Percentiles rank a stretch among this genome's conserved stretches.
Conservation (phyloP, 2,888 invertebrate genomes). For the Xylota segnis region DNA sequence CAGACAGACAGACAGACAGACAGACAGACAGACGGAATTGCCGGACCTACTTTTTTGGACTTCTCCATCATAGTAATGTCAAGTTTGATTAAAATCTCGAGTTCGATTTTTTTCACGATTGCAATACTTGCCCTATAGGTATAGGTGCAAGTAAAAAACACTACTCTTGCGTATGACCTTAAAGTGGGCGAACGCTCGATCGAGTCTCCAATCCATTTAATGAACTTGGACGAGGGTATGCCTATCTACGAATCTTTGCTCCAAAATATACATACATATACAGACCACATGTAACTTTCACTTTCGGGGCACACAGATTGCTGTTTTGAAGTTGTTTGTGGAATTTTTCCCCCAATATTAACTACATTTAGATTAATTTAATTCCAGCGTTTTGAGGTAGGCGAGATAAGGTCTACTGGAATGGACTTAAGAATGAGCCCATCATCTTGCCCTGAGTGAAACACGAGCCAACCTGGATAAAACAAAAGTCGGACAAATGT, state of each 20-base stretch:
- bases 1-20: too few relatives aligned
- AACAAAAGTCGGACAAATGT: constrained; percentile 32
- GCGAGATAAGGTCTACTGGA: constrained; percentile 20
- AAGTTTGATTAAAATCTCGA: too few relatives aligned
- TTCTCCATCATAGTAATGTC: too few relatives aligned
- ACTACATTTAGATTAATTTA: constrained; percentile 39
- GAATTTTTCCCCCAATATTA: constrained; percentile 19
- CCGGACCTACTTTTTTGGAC: too few relatives aligned
- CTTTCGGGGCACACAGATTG: constrained; percentile 37
- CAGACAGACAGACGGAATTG: too few relatives aligned
- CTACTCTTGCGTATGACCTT: constrained; percentile 28
- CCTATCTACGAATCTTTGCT: constrained; percentile 39
- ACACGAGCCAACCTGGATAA: constrained; percentile 24
- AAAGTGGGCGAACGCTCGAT: constrained; percentile 40
- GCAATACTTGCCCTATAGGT: too few relatives aligned
- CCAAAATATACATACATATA: constrained; percentile 36
- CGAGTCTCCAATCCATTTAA: constrained; percentile 18
- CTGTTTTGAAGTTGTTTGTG: constrained; percentile 31
- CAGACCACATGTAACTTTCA: constrained; percentile 26
- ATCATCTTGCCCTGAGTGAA: constrained; percentile 22
- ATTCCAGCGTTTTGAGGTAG: constrained; percentile 41
- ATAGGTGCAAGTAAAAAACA: too few relatives aligned
- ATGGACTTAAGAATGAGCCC: constrained; percentile 25
- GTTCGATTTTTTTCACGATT: too few relatives aligned
- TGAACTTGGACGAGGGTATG: constrained; percentile 34